Evolutionary conservation across 2,113 vertebrate genomes (phyloP), one percentile per base, ranked within the genome.

Genomic region (Cinclus cinclus): DNA sequence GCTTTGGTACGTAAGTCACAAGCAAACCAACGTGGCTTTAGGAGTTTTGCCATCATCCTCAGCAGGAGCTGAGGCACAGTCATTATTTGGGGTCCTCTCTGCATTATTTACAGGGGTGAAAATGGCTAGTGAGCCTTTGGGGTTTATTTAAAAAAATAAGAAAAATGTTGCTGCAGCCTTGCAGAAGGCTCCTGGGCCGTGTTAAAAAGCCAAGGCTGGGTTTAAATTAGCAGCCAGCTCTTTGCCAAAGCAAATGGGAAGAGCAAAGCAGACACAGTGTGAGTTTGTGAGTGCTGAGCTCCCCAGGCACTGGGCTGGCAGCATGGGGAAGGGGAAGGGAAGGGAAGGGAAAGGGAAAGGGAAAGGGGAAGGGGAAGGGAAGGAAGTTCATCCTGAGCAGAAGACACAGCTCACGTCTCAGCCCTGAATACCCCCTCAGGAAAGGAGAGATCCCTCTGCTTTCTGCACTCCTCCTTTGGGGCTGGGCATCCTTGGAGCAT

Each of bases 191-290:
- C 68, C 64, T 14, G 53, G 92, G 87, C 87, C 74, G 74, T 13
- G 1, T 23, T 3, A 55, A 35, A 82, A 88, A 92, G 28, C 58
- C 91, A 88, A 15, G 6, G 9, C 49, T 85, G 42, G 89, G 52
- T 88, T 92, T 82, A 83, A 88, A 88, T 94, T 73, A 83, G 62
- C 93, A 73, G 35, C 85, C 89, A 59, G 24, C 49, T 55, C 28
- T 52, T 60, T 80, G 94, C 80, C 94, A 92, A 25, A 53, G 86
- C 79, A 49, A 79, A 64, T 30, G 19, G 89, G 55, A 84, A 82
- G 1, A 79, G 91, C 58, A 39, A 50, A 64, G 4, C 75, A 92
- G 69, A 52, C 52, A 21, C 1, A 27, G 39, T 19, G 56, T 2
- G 65, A 44, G 75, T 15, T 35, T 78, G 76, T 63, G 42, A 14